Conservation (phyloP, 2,797 vertebrate genomes). For the Micropoecilia bifurca region DNA sequence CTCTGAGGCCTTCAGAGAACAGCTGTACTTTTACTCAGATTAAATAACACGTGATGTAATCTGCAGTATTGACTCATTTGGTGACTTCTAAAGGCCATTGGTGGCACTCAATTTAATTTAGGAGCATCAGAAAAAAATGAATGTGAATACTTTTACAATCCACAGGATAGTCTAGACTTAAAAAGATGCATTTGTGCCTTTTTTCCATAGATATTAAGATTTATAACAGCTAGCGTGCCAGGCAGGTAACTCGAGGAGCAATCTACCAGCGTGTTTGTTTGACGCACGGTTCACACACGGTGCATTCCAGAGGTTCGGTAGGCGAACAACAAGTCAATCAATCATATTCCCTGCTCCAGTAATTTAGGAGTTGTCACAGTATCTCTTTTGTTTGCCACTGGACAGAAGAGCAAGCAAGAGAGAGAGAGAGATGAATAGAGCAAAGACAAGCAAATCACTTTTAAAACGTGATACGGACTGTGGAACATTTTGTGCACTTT, state of each 20-base stretch:
- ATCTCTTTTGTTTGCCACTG: conserved; percentile 69
- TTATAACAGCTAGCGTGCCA: conserved; percentile 57
- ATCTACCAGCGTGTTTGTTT: conserved; percentile 62
- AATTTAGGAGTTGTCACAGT: conserved; percentile 68
- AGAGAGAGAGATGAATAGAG: conserved; percentile 20
- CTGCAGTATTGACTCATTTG: background rate
- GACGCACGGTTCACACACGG: conserved; percentile 67
- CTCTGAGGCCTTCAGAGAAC: background rate
- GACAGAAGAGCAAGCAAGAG: conserved; percentile 40
- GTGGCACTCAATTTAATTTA: background rate
- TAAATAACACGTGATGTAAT: background rate
- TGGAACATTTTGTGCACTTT: conserved; percentile 20
- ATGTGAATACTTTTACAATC: background rate
- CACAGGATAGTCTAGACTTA: background rate
- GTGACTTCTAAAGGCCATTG: background rate
- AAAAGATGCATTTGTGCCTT: background rate
- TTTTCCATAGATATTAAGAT: conserved; percentile 50
- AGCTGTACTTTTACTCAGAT: background rate
- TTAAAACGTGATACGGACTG: conserved; percentile 21
- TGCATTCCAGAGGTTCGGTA: conserved; percentile 73
- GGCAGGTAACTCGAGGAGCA: conserved; percentile 74
- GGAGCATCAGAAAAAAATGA: background rate
- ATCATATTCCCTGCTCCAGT: conserved; percentile 62
- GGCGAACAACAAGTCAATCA: conserved; percentile 75
- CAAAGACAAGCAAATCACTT: conserved; percentile 12